These are phyloP conservation scores for Sphaerodactylus townsendi DNA, from an alignment of 2,113 vertebrate genomes.

Conservation along the genomic window DNA sequence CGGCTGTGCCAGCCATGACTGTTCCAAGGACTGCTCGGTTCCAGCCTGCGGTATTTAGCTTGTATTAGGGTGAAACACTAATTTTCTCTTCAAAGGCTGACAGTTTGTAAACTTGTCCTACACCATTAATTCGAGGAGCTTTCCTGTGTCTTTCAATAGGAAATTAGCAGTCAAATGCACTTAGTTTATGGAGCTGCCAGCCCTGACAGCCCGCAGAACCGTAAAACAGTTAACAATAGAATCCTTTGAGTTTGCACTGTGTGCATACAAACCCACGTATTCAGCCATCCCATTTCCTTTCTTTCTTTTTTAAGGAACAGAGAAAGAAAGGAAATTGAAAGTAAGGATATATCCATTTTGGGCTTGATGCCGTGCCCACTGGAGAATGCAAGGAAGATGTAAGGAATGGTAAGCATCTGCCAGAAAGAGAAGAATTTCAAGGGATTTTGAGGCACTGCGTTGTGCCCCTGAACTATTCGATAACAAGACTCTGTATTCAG, in stretches of 20 bases:
- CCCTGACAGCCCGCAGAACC: background rate
- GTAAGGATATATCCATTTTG: background rate
- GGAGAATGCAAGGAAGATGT: too few relatives aligned
- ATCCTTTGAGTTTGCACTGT: constrained; percentile 37
- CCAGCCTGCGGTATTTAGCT: constrained; percentile 22
- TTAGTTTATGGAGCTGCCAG: constrained; percentile 51
- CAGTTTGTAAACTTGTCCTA: constrained; percentile 71
- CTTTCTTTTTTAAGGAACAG: background rate
- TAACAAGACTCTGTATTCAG: too few relatives aligned
- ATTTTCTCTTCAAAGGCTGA: constrained; percentile 68
- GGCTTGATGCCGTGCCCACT: background rate
- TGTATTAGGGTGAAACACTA: constrained; percentile 47
- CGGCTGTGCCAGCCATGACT: background rate
- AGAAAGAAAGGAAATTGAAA: constrained; percentile 17
- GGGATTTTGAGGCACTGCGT: too few relatives aligned
- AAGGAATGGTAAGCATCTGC: too few relatives aligned
- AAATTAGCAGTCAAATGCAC: constrained; percentile 65
- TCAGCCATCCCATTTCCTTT: too few relatives aligned
- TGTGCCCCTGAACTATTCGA: too few relatives aligned
- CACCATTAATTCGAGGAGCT: constrained; percentile 58
- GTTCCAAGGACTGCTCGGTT: background rate
- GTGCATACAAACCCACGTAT: background rate
- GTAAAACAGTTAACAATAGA: constrained; percentile 52
- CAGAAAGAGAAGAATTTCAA: too few relatives aligned
- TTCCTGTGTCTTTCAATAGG: constrained; percentile 55